phyloP scores from a whole-genome alignment of 2,888 invertebrate genomes.

The Drosophila borealis region DNA sequence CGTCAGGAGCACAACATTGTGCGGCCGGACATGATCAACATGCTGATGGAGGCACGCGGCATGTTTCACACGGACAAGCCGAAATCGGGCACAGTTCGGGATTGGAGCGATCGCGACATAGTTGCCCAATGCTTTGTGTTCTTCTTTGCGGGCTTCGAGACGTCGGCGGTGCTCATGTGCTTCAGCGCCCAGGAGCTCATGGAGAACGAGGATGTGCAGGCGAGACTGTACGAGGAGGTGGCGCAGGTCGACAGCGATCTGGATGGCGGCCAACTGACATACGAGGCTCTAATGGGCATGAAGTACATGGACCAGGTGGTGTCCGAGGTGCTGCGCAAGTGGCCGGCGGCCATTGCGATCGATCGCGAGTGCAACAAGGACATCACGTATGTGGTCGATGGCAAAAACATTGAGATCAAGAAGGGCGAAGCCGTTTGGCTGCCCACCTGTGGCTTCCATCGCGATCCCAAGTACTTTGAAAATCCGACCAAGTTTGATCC shows the following conservation, averaged over 20 bases:
- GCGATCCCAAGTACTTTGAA: constrained; percentile 86
- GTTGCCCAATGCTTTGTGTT: constrained; percentile 87
- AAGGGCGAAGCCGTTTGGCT: constrained; percentile 78
- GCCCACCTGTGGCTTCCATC: constrained; percentile 85
- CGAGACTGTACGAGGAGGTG: constrained; percentile 86
- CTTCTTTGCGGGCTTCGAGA: constrained; percentile 87
- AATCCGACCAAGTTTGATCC: constrained; percentile 87
- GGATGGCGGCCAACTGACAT: constrained; percentile 86
- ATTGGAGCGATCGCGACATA: constrained; percentile 86
- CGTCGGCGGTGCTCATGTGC: constrained; percentile 84
- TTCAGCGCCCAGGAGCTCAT: constrained; percentile 87
- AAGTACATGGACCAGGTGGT: constrained; percentile 87
- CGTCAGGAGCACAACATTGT: constrained; percentile 85
- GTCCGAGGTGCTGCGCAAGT: constrained; percentile 86
- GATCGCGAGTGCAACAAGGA: constrained; percentile 86
- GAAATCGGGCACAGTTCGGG: constrained; percentile 52
- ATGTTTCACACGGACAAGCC: constrained; percentile 80
- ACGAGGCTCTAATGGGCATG: constrained; percentile 87
- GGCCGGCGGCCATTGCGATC: constrained; percentile 85
- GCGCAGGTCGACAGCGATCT: constrained; percentile 84
- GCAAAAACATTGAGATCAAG: constrained; percentile 75
- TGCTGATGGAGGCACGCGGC: constrained; percentile 86
- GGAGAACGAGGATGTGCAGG: constrained; percentile 87
- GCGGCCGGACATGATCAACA: constrained; percentile 87
- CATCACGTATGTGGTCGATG: constrained; percentile 83